Conservation (phyloP, 2,888 invertebrate species). For the Tetranychus piercei region DNA sequence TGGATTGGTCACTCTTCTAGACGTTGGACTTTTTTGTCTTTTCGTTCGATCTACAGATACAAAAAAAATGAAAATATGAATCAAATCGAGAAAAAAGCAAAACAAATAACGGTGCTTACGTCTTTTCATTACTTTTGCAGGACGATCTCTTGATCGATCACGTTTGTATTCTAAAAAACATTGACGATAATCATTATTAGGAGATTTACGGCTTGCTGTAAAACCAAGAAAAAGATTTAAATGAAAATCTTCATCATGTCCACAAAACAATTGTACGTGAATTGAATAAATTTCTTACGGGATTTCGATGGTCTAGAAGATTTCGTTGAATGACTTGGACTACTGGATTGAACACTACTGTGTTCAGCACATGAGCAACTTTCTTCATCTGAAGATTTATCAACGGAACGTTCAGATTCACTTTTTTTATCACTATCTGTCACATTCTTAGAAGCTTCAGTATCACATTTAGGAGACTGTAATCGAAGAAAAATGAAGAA, state of each 20-base stretch:
- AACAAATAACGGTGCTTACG: not conserved
- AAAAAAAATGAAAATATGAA: not conserved
- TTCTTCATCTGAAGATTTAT: constrained; percentile 15
- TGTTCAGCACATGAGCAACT: constrained; percentile 23
- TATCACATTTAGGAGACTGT: not conserved
- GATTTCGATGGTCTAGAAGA: constrained; percentile 16
- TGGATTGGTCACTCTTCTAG: not conserved
- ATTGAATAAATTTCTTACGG: constrained; percentile 12
- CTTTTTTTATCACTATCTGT: not conserved
- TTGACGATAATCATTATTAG: not conserved
- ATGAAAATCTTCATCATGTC: not conserved
- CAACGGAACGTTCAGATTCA: not conserved
- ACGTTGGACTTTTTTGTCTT: not conserved
- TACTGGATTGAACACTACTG: constrained; percentile 17
- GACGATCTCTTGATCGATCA: not conserved
- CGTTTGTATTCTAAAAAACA: not conserved
- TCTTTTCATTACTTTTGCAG: not conserved
- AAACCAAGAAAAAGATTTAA: not conserved
- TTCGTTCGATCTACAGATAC: not conserved
- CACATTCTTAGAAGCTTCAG: not conserved
- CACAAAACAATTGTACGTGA: not conserved
- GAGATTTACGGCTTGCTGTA: not conserved
- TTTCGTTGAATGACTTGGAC: constrained; percentile 11
- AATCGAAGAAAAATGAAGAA: not conserved
- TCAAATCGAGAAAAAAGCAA: not conserved